These are phyloP conservation scores for Ammodytes dubius DNA, from an alignment of 2,113 vertebrate genomes.

Conservation along the genomic window DNA sequence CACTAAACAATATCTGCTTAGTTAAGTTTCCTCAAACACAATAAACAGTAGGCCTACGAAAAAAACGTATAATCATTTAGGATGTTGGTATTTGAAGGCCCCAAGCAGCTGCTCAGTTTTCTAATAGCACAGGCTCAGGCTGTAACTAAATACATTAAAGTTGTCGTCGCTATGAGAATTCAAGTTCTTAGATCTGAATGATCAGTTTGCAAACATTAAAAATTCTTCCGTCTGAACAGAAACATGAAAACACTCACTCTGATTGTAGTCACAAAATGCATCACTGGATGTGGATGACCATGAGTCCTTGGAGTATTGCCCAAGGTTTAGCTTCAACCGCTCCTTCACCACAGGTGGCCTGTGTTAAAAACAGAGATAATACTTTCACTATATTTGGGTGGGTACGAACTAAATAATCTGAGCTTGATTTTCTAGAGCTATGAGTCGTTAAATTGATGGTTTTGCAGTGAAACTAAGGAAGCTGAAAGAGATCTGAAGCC, in stretches of 20 bases:
- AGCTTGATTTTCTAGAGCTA: not conserved
- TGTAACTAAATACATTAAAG: not conserved
- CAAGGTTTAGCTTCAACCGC: slow-evolving; percentile 41
- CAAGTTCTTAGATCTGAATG: not conserved
- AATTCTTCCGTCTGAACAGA: not conserved
- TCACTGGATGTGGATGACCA: slow-evolving; percentile 57
- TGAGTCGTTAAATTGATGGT: not conserved
- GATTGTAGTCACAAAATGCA: slow-evolving; percentile 23
- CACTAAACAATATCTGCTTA: not conserved
- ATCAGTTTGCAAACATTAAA: not conserved
- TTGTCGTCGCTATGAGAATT: not conserved
- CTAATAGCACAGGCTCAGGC: too few relatives aligned
- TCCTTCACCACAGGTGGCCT: slow-evolving; percentile 36
- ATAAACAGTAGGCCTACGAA: not conserved
- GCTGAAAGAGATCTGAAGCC: slow-evolving; percentile 3
- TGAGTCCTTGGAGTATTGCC: slow-evolving; percentile 14
- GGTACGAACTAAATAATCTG: not conserved
- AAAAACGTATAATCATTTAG: not conserved
- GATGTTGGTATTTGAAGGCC: not conserved
- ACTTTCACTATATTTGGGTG: not conserved
- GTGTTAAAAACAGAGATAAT: slow-evolving; percentile 6
- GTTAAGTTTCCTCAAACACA: not conserved
- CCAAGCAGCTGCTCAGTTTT: not conserved
- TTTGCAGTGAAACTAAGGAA: not conserved
- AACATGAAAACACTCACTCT: slow-evolving; percentile 34